Evolutionary conservation across 2,113 vertebrate species (phyloP).

Genomic region (Neofelis nebulosa): DNA sequence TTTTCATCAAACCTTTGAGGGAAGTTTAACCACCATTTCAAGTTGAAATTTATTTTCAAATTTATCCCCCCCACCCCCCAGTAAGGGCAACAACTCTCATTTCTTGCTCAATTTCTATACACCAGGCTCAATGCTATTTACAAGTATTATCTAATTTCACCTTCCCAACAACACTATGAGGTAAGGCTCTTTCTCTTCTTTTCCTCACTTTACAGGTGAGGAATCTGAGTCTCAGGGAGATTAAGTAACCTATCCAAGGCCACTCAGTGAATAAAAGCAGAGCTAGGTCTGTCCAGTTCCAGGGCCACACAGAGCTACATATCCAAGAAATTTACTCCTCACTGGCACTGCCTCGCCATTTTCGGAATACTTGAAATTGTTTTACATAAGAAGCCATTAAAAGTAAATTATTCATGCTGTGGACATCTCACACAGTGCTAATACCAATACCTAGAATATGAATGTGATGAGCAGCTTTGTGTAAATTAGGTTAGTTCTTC

Average conservation of each 20-base stretch:
- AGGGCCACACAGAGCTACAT: background rate
- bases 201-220: background rate
- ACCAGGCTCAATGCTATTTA: background rate
- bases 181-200: background rate
- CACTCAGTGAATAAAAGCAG: background rate
- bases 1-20: background rate
- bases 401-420: constrained; percentile 4
- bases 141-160: background rate
- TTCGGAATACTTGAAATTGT: background rate
- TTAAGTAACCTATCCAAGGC: background rate
- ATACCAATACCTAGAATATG: background rate
- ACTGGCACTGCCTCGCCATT: background rate
- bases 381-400: constrained; percentile 1
- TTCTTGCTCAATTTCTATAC: background rate
- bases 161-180: background rate
- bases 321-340: background rate
- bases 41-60: background rate
- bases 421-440: background rate
- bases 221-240: background rate
- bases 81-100: background rate
- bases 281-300: background rate
- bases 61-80: background rate
- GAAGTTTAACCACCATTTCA: background rate
- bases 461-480: background rate
- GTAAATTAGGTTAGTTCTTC: background rate